Evolutionary conservation across 2,797 vertebrate species (phyloP).

Genomic region (Cercopithecus diana): DNA sequence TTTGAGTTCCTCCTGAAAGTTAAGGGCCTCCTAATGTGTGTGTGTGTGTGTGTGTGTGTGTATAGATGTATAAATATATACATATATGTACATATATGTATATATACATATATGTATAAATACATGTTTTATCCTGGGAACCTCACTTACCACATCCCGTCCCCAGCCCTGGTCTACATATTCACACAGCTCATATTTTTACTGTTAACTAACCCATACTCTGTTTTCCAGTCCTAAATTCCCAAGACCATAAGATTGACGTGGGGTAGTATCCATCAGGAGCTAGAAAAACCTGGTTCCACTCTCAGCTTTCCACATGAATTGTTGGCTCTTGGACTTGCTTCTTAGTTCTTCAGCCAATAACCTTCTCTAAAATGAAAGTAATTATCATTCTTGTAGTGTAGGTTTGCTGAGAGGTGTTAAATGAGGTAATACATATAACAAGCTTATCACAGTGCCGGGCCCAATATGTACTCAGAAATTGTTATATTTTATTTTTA

Average conservation of each 20-base stretch:
- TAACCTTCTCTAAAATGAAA: not conserved
- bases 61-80: too few relatives aligned
- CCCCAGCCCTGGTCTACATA: not conserved
- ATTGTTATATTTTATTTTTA: not conserved
- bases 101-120: too few relatives aligned
- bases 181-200: not conserved
- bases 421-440: not conserved
- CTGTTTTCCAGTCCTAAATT: not conserved
- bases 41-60: too few relatives aligned
- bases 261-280: accelerated
- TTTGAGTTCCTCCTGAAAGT: not conserved
- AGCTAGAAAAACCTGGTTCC: too few relatives aligned
- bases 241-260: not conserved
- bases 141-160: not conserved
- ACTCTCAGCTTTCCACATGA: not conserved
- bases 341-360: not conserved
- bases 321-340: not conserved
- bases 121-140: accelerated
- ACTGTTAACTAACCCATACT: not conserved
- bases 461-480: not conserved
- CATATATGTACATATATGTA: too few relatives aligned
- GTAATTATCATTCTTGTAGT: not conserved
- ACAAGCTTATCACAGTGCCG: not conserved
- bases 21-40: not conserved
- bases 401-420: not conserved